Evolutionary conservation across 2,888 invertebrate genomes (phyloP).

Genomic region (Pediacus dermestoides): DNA sequence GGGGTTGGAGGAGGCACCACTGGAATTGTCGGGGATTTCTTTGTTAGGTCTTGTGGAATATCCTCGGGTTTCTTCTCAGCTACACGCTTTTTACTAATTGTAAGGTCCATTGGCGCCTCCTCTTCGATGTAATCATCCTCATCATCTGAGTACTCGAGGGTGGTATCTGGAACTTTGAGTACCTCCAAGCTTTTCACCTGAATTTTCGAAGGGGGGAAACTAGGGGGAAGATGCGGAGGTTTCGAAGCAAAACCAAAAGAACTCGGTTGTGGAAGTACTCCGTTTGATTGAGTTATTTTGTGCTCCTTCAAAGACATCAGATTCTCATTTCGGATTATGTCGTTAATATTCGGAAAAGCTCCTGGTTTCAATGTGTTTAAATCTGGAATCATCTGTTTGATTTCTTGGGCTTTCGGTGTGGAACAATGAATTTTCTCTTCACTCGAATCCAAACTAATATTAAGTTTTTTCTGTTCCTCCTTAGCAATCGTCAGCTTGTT

Average conservation of each 20-base stretch:
- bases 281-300: conserved; percentile 26
- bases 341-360: conserved; percentile 29
- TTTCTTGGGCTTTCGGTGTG: conserved; percentile 38
- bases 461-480: conserved; percentile 53
- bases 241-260: conserved; percentile 35
- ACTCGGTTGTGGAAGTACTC: conserved; percentile 28
- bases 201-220: conserved; percentile 38
- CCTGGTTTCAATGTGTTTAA: conserved; percentile 34
- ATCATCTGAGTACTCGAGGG: conserved; percentile 46
- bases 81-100: conserved; percentile 72
- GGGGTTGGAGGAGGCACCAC: conserved; percentile 31
- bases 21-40: conserved; percentile 45
- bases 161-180: conserved; percentile 54
- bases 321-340: conserved; percentile 36
- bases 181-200: conserved; percentile 60
- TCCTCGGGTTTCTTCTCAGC: conserved; percentile 30
- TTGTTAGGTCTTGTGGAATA: conserved; percentile 51
- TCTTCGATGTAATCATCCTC: conserved; percentile 30
- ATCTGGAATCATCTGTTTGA: conserved; percentile 29
- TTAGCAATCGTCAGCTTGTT: conserved; percentile 54
- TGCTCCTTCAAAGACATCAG: conserved; percentile 35
- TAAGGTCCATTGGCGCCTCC: conserved; percentile 50
- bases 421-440: conserved; percentile 40
- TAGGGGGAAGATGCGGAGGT: conserved; percentile 7
- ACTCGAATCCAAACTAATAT: conserved; percentile 22